Percentiles rank a stretch among this genome's conserved stretches.
phyloP scores from a whole-genome alignment of 2,797 vertebrate genomes.

The Protosalanx chinensis region DNA sequence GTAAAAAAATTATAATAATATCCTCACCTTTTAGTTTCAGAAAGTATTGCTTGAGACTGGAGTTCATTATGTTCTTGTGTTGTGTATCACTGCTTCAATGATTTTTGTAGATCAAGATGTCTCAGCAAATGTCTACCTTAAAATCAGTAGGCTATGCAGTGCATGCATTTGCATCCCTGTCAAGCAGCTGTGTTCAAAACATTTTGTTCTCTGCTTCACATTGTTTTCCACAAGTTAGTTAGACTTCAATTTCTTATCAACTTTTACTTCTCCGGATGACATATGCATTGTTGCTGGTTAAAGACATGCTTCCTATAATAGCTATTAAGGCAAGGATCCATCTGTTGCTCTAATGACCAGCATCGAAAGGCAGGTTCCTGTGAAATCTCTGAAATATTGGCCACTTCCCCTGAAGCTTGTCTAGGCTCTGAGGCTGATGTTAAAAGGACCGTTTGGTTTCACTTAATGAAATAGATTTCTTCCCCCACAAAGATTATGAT shows the following conservation, averaged over 20 bases:
- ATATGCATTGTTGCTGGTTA: no score
- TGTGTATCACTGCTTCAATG: no score
- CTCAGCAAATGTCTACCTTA: no score
- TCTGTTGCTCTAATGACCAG: slow-evolving; percentile 41
- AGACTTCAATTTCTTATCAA: background rate
- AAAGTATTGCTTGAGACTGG: no score
- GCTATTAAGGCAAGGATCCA: slow-evolving; percentile 27
- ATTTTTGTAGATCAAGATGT: no score
- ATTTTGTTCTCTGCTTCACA: slow-evolving; percentile 13
- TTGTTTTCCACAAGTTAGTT: slow-evolving; percentile 26
- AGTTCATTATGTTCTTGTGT: no score
- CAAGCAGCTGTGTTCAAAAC: slow-evolving; percentile 11
- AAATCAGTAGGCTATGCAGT: no score
- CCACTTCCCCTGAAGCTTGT: slow-evolving; percentile 19
- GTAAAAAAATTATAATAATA: background rate
- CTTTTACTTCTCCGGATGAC: background rate
- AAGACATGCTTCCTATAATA: no score
- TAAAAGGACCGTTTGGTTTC: slow-evolving; percentile 3
- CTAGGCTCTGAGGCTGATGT: background rate
- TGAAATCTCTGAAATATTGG: slow-evolving; percentile 25
- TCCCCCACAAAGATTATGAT: no score
- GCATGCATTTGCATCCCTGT: background rate
- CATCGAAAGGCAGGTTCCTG: slow-evolving; percentile 27
- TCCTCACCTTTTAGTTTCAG: no score
- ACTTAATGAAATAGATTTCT: no score